These are phyloP conservation scores for Crenichthys baileyi DNA, from an alignment of 2,797 vertebrate species.

Conservation along the genomic window DNA sequence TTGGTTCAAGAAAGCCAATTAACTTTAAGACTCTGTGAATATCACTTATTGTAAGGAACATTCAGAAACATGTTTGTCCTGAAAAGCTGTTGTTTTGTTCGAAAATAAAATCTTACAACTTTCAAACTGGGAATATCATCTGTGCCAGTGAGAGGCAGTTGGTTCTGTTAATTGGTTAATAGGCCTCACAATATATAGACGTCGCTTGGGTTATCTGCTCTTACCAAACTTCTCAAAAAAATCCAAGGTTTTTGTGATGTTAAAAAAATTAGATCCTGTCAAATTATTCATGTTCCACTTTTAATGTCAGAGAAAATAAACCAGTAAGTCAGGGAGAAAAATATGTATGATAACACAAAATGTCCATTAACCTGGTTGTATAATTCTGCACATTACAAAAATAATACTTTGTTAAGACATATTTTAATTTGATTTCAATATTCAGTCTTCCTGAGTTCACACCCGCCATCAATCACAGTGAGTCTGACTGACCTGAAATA, in stretches of 20 bases:
- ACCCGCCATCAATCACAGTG: background rate
- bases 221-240: conserved; percentile 9
- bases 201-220: conserved; percentile 25
- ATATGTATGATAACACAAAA: background rate
- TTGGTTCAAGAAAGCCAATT: conserved; percentile 77
- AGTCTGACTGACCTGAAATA: background rate
- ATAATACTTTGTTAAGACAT: background rate
- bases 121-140: conserved; percentile 48
- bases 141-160: conserved; percentile 37
- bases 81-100: conserved; percentile 74
- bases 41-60: conserved; percentile 57
- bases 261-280: conserved; percentile 10
- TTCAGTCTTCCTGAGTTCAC: background rate
- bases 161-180: conserved; percentile 40
- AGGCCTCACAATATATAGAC: conserved; percentile 17
- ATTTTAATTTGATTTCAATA: background rate
- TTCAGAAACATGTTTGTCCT: conserved; percentile 41
- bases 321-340: background rate
- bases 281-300: background rate
- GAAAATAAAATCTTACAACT: conserved; percentile 50
- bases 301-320: background rate
- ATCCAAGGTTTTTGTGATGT: background rate
- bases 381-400: background rate
- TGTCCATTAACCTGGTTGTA: background rate
- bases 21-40: conserved; percentile 63